These are phyloP conservation scores for Falco cherrug DNA, from an alignment of 2,797 vertebrate species.

Conservation along the genomic window DNA sequence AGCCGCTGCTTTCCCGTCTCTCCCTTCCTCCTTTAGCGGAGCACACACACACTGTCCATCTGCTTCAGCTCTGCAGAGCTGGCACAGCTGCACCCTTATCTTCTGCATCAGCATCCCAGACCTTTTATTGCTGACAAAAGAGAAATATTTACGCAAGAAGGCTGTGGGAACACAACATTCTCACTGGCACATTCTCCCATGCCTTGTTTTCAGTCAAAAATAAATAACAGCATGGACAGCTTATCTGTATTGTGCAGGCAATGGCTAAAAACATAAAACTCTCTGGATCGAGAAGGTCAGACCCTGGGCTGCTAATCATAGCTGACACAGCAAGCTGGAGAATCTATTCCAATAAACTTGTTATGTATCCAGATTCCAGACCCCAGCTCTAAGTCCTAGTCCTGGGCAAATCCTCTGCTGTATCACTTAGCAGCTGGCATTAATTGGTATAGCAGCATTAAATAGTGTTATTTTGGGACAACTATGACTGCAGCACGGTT, in stretches of 20 bases:
- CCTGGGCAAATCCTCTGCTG: neutral
- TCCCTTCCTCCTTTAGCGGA: neutral
- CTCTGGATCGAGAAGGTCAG: neutral
- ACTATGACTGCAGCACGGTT: neutral
- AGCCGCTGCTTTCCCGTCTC: neutral
- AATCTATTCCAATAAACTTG: neutral
- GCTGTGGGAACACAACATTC: conserved; percentile 30
- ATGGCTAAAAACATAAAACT: neutral
- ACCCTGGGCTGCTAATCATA: neutral
- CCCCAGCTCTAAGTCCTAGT: neutral
- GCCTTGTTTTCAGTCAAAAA: neutral
- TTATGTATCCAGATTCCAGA: neutral
- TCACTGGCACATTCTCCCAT: neutral
- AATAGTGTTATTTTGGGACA: accelerated
- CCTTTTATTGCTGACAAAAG: conserved; percentile 30
- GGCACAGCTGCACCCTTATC: conserved; percentile 34
- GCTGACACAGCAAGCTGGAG: neutral
- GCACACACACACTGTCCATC: neutral
- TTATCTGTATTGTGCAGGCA: neutral
- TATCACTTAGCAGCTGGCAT: neutral
- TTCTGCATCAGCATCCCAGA: conserved; percentile 44
- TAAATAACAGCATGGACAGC: neutral
- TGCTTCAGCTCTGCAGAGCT: neutral
- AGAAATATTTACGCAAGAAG: neutral
- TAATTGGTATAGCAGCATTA: accelerated